Conservation (phyloP, 1,140 invertebrate genomes). For the Pygmarrhopalites habei region DNA sequence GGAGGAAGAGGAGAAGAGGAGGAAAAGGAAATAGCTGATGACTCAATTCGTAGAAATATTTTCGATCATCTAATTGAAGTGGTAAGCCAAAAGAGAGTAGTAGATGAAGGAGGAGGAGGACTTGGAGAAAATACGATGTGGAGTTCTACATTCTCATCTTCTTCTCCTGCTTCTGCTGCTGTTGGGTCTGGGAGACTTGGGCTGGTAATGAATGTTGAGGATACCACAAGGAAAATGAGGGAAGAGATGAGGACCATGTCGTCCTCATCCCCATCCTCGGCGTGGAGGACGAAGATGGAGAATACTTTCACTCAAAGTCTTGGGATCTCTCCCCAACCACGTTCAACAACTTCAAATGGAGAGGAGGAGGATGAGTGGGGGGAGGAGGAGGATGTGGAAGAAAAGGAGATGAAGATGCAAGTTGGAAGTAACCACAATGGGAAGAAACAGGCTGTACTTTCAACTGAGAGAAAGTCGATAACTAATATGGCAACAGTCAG, state of each 20-base stretch:
- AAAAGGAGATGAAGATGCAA: neutral
- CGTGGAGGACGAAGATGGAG: neutral
- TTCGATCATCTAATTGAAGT: slow-evolving; percentile 9
- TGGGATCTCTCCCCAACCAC: neutral
- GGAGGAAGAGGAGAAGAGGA: slow-evolving; percentile 2
- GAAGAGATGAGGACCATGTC: neutral
- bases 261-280: neutral
- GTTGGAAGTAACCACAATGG: neutral
- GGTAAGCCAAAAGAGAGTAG: slow-evolving; percentile 7
- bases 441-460: too few relatives aligned
- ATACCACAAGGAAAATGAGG: slow-evolving; percentile 7
- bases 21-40: slow-evolving; percentile 12
- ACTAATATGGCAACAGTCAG: neutral
- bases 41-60: slow-evolving; percentile 12
- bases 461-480: neutral
- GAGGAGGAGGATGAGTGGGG: too few relatives aligned
- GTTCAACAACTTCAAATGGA: too few relatives aligned
- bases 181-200: too few relatives aligned
- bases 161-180: neutral
- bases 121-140: neutral
- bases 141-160: too few relatives aligned
- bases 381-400: too few relatives aligned
- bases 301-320: neutral
- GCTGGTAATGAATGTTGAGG: slow-evolving; percentile 10
- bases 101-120: neutral